Evolutionary conservation across 2,113 vertebrate species (phyloP).

Genomic region (Xenotilapia caudafasciata): DNA sequence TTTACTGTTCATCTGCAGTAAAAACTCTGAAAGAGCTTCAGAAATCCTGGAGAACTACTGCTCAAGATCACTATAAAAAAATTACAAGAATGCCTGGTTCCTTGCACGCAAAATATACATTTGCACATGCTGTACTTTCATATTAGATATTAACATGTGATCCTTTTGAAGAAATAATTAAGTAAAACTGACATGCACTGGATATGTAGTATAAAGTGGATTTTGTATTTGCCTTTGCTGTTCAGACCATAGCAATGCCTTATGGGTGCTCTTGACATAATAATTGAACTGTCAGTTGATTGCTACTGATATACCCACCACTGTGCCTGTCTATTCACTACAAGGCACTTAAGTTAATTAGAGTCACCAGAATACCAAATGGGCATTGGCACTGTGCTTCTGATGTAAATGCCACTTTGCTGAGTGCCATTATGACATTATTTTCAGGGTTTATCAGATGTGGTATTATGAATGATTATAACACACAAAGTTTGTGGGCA

Average conservation of each 20-base stretch:
- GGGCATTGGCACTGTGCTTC: not conserved
- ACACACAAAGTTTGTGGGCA: not conserved
- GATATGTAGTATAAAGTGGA: not conserved
- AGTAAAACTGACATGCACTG: not conserved
- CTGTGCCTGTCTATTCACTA: constrained; percentile 7
- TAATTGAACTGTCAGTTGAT: constrained; percentile 18
- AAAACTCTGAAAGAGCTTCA: not conserved
- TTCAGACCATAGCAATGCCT: not conserved
- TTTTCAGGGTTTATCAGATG: not conserved
- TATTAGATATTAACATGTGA: not conserved
- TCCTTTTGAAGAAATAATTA: not conserved
- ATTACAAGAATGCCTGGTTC: not conserved
- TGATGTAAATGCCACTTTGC: not conserved
- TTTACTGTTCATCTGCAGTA: not conserved
- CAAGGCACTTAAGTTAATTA: constrained; percentile 36
- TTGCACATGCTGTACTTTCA: not conserved
- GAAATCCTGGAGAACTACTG: not conserved
- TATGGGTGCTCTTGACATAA: not conserved
- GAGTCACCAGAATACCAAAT: constrained; percentile 18
- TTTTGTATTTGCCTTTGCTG: not conserved
- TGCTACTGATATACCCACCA: not conserved
- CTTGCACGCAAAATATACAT: not conserved
- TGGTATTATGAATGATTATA: not conserved
- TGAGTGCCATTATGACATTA: not conserved
- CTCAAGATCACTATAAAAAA: not conserved